These are phyloP conservation scores for Mamestra configurata DNA, from an alignment of 1,140 invertebrate genomes.

Conservation along the genomic window DNA sequence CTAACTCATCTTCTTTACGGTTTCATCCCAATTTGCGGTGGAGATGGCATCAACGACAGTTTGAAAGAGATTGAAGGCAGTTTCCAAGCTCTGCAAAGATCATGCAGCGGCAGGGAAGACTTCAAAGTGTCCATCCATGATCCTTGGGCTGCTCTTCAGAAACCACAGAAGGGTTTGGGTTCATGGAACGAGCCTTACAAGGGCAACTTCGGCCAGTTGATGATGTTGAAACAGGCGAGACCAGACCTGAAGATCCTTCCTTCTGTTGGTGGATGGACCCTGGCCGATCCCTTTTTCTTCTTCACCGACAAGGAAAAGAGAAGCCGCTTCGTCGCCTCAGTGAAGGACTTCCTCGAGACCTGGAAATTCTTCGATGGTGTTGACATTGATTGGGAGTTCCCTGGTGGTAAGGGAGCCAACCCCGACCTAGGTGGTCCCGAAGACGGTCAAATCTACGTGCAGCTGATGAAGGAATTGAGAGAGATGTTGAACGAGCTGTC, in stretches of 20 bases:
- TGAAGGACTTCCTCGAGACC: slow-evolving; percentile 82
- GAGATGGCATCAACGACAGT: slow-evolving; percentile 85
- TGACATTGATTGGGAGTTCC: slow-evolving; percentile 86
- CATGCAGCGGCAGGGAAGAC: slow-evolving; percentile 83
- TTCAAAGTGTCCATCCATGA: slow-evolving; percentile 85
- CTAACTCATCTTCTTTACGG: slow-evolving; percentile 83
- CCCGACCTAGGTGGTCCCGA: slow-evolving; percentile 78
- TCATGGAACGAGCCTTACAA: slow-evolving; percentile 86
- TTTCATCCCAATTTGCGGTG: slow-evolving; percentile 84
- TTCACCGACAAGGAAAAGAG: slow-evolving; percentile 80
- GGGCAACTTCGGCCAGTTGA: slow-evolving; percentile 84
- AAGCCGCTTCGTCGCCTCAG: slow-evolving; percentile 79
- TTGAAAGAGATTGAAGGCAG: slow-evolving; percentile 86
- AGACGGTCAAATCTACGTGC: slow-evolving; percentile 77
- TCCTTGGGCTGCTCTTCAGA: slow-evolving; percentile 85
- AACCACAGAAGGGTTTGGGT: slow-evolving; percentile 81
- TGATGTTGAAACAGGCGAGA: slow-evolving; percentile 81
- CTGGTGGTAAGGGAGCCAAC: slow-evolving; percentile 83
- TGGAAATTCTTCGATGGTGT: slow-evolving; percentile 87
- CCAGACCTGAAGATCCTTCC: slow-evolving; percentile 84
- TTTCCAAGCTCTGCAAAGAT: slow-evolving; percentile 83
- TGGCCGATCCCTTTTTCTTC: slow-evolving; percentile 86
- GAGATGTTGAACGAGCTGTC: slow-evolving; percentile 81
- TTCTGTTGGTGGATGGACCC: slow-evolving; percentile 83
- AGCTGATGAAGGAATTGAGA: slow-evolving; percentile 82